phyloP scores from a whole-genome alignment of 1,140 invertebrate species.

The Sitodiplosis mosellana region DNA sequence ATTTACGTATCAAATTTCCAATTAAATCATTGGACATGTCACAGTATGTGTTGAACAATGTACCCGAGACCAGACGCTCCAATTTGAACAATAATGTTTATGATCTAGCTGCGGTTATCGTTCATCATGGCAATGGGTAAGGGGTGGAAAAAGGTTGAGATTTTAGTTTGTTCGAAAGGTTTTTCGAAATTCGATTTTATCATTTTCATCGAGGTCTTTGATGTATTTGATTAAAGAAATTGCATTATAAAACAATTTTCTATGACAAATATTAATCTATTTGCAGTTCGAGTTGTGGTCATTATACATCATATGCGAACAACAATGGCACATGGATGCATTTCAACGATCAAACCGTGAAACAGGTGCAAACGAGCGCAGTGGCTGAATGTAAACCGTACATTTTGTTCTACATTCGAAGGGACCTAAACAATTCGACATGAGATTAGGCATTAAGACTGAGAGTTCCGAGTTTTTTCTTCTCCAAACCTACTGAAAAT shows the following conservation, averaged over 20 bases:
- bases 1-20: conserved; percentile 63
- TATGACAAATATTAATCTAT: background rate
- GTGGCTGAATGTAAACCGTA: conserved; percentile 70
- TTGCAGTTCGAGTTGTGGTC: conserved; percentile 56
- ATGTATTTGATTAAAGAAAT: background rate
- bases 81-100: conserved; percentile 47
- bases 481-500: background rate
- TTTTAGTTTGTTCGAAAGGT: too few species aligned
- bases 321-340: conserved; percentile 71
- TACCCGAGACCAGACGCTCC: conserved; percentile 44
- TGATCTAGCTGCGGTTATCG: conserved; percentile 68
- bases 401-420: conserved; percentile 67
- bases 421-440: conserved; percentile 26
- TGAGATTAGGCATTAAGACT: conserved; percentile 3
- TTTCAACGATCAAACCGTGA: conserved; percentile 78
- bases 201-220: background rate
- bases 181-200: background rate
- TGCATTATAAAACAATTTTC: background rate
- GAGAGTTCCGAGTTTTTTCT: background rate
- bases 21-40: conserved; percentile 62
- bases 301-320: conserved; percentile 70
- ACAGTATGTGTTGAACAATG: conserved; percentile 47
- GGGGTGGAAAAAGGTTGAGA: too few species aligned
- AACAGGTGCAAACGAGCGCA: conserved; percentile 41
- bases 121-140: conserved; percentile 68